Evolutionary conservation across 2,888 invertebrate species (phyloP).

Genomic region (Sinodicranocentrus sp.): DNA sequence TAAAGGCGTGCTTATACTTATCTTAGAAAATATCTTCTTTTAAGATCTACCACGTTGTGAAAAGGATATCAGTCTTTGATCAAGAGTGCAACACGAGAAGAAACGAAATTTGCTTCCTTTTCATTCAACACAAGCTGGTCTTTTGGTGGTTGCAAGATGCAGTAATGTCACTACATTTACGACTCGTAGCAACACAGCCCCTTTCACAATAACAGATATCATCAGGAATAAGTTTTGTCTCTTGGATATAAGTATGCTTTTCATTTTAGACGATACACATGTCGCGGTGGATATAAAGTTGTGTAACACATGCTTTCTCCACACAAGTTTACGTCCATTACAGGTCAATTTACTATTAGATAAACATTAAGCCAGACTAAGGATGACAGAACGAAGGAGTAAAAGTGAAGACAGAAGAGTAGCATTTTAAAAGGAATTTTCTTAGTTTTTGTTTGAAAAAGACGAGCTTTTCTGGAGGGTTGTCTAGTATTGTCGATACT

Average conservation of each 20-base stretch:
- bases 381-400: constrained; percentile 19
- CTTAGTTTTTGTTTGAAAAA: too few species aligned
- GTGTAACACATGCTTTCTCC: constrained; percentile 1
- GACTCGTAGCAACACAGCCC: not conserved
- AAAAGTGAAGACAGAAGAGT: not conserved
- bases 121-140: not conserved
- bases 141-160: not conserved
- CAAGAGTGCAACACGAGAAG: constrained; percentile 1
- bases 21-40: not conserved
- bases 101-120: not conserved
- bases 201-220: constrained; percentile 25
- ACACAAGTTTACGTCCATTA: constrained; percentile 31
- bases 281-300: too few species aligned
- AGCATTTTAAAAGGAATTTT: constrained; percentile 51
- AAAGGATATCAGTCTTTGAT: constrained; percentile 32
- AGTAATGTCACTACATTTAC: constrained; percentile 37
- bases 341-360: constrained; percentile 60
- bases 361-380: constrained; percentile 40
- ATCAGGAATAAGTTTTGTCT: too few species aligned
- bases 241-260: too few species aligned
- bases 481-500: constrained; percentile 17
- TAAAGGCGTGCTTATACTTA: too few species aligned
- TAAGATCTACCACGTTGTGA: not conserved
- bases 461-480: too few species aligned
- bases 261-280: too few species aligned